Evolutionary conservation across 2,113 vertebrate genomes (phyloP).

Genomic region (Tapirus terrestris): DNA sequence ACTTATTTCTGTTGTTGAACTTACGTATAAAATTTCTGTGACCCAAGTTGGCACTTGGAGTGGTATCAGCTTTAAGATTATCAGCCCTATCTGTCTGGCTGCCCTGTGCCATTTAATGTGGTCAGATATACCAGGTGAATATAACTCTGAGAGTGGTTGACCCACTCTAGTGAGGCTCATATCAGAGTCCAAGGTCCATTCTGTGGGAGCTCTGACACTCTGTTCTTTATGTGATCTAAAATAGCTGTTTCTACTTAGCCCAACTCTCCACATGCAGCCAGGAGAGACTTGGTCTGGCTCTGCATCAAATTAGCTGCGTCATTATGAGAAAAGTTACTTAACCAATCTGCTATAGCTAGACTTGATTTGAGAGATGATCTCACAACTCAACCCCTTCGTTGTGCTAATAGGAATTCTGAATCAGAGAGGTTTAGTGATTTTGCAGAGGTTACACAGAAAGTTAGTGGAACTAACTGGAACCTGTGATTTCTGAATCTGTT

Average conservation of each 20-base stretch:
- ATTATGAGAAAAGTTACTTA: neutral
- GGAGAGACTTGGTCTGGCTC: neutral
- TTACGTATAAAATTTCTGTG: neutral
- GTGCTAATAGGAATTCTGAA: neutral
- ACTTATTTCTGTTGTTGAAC: slow-evolving; percentile 34
- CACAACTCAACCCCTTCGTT: neutral
- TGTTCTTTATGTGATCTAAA: neutral
- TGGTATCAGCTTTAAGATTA: neutral
- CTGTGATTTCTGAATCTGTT: slow-evolving; percentile 35
- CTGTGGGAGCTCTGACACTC: neutral
- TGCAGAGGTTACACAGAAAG: neutral
- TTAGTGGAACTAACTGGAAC: neutral
- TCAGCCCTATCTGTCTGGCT: neutral
- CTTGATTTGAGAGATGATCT: slow-evolving; percentile 17
- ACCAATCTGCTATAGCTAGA: neutral
- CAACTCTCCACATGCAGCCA: neutral
- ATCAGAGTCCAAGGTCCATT: neutral
- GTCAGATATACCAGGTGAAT: neutral
- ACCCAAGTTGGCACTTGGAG: neutral
- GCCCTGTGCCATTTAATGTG: neutral
- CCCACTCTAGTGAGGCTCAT: neutral
- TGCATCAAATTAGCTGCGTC: neutral
- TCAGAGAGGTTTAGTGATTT: slow-evolving; percentile 41
- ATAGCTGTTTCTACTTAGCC: neutral
- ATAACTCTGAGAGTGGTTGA: neutral